Percentiles rank a stretch among this genome's conserved stretches.
Evolutionary conservation across 2,888 invertebrate genomes (phyloP).

Genomic region (Strigamia transsilvanica): DNA sequence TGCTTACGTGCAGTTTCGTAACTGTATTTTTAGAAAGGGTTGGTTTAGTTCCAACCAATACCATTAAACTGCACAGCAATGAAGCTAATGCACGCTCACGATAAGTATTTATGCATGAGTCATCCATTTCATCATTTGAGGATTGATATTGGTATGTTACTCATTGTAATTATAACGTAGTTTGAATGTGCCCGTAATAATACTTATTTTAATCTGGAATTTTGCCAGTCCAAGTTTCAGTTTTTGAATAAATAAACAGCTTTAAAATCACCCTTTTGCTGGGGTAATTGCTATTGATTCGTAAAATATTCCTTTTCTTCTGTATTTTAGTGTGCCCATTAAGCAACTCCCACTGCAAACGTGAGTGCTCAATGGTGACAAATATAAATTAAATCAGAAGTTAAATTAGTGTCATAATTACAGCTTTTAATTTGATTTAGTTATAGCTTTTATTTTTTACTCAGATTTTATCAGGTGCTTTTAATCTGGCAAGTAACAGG

Average conservation of each 20-base stretch:
- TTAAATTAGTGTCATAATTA: neutral
- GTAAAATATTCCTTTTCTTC: too few species aligned
- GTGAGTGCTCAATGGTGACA: neutral
- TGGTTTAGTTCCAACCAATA: neutral
- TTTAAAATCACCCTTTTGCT: neutral
- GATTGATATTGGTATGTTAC: neutral
- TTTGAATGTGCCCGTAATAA: neutral
- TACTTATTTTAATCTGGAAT: neutral
- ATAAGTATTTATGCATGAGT: neutral
- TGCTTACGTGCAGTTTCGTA: neutral
- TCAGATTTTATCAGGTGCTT: neutral
- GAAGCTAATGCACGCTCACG: neutral
- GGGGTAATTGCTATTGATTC: too few species aligned
- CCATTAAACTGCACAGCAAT: neutral
- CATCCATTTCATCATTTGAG: neutral
- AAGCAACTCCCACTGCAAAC: too few species aligned
- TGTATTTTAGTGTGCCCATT: too few species aligned
- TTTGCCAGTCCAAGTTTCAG: neutral
- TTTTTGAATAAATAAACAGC: constrained; percentile 7
- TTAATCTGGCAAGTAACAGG: neutral
- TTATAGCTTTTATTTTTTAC: neutral
- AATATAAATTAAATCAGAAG: neutral
- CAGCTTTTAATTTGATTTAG: neutral
- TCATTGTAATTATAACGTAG: neutral
- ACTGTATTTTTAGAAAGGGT: neutral